Evolutionary conservation across 2,113 vertebrate genomes (phyloP), one percentile per base, ranked within the genome.

Genomic region (Talpa occidentalis): DNA sequence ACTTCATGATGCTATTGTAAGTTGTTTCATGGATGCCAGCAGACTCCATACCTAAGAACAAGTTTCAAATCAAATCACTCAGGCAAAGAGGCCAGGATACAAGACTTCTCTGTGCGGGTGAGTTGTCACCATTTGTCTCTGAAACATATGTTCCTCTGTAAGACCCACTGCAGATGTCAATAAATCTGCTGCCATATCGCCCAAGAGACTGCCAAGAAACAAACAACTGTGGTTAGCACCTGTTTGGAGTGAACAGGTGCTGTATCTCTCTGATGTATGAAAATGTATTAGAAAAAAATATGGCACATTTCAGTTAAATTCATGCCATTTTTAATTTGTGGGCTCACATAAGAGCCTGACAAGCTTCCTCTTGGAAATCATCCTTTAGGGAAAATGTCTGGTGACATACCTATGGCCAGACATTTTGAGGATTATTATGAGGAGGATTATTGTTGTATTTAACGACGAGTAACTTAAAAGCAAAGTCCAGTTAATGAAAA

Each of bases 1-100:
- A 99, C 97, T 99, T 99, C 99, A 99, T 99, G 98, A 99, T 99
- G 98, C 99, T 99, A 97, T 99, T 99, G 96, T 99, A 99, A 17
- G 99, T 99, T 35, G 99, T 99, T 97, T 99, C 99, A 59, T 99
- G 99, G 96, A 99, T 99, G 86, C 99, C 99, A 85, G 99, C 99
- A 84, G 99, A 99, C 96, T 99, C 99, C 99, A 99, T 99, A 67
- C 99, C 99, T 99, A 90, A 72, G 89, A 88, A 59, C 87, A 88
- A 96, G 76, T 79, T 66, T 32, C 1, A 10, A 42, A 59, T 54
- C 96, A 94, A 64, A 73, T 73, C 40, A n/a, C 42, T 79, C 44
- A 76, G 28, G 32, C 64, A 77, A 88, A 88, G 82, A 35, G 12
- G 52, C 69, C 67, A 74, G 88, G 89, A 70, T n/a, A 81, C 37